phyloP scores from a whole-genome alignment of 2,113 vertebrate species.

The Salvelinus fontinalis region DNA sequence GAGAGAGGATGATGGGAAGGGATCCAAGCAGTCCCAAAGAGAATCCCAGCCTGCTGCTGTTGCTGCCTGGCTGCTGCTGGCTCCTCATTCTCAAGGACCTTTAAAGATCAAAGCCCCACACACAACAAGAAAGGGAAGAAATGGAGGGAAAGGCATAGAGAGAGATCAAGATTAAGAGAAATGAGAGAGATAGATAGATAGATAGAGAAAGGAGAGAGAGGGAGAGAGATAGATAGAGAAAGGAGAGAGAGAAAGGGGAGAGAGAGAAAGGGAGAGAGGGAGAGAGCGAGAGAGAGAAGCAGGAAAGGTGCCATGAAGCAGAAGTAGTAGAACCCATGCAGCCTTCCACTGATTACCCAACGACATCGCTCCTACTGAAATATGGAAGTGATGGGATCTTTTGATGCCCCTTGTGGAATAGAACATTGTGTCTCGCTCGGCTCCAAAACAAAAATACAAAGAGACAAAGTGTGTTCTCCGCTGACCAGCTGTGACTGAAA shows the following conservation, averaged over 20 bases:
- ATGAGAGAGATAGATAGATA: conserved; percentile 24
- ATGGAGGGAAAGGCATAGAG: conserved; percentile 28
- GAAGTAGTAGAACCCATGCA: conserved; percentile 66
- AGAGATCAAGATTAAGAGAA: conserved; percentile 54
- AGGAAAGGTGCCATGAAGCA: conserved; percentile 70
- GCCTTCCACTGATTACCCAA: conserved; percentile 71
- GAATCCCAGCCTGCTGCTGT: conserved; percentile 70
- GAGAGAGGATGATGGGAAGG: conserved; percentile 70
- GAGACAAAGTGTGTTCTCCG: conserved; percentile 60
- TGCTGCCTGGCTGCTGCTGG: conserved; percentile 60
- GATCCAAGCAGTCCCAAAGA: conserved; percentile 71
- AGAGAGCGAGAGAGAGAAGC: conserved; percentile 30
- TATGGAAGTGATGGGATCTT: conserved; percentile 61
- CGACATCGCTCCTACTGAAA: conserved; percentile 64
- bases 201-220: conserved; percentile 1
- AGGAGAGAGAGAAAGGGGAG: neutral
- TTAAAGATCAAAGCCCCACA: conserved; percentile 78
- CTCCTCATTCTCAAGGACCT: conserved; percentile 77
- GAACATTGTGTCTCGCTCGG: conserved; percentile 45
- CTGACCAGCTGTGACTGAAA: conserved; percentile 39
- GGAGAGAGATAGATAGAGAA: conserved; percentile 27
- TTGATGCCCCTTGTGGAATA: conserved; percentile 63
- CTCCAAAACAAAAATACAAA: conserved; percentile 58
- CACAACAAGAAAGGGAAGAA: conserved; percentile 65
- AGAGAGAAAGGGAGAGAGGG: conserved; percentile 52